phyloP scores from a whole-genome alignment of 2,797 vertebrate species.

The Micrastur ruficollis region DNA sequence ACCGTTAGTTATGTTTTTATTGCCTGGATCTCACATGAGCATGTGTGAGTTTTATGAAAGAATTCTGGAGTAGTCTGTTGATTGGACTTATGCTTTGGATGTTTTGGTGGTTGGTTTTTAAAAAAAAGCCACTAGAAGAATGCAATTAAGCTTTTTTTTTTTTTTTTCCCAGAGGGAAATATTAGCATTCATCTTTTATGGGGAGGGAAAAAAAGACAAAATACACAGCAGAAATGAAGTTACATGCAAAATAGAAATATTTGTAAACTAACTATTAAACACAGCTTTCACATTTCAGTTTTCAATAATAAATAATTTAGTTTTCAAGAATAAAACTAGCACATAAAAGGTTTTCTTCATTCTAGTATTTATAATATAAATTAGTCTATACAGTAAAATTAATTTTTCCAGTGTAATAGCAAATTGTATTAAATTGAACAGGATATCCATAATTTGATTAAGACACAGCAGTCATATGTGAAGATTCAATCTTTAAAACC shows the following conservation, averaged over 20 bases:
- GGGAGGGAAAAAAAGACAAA: neutral
- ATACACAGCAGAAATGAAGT: neutral
- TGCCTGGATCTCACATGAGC: neutral
- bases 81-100: neutral
- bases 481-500: neutral
- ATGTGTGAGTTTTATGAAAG: neutral
- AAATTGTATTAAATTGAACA: neutral
- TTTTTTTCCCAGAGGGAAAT: neutral
- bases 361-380: neutral
- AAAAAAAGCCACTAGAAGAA: neutral
- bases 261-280: neutral
- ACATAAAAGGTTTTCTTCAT: neutral
- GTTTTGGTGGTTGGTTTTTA: neutral
- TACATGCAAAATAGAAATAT: neutral
- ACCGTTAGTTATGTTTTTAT: neutral
- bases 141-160: neutral
- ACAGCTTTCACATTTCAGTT: neutral
- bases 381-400: neutral
- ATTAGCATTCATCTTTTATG: neutral
- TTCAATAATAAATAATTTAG: neutral
- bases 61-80: neutral
- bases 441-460: neutral
- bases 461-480: neutral
- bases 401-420: neutral
- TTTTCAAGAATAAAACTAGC: neutral